Evolutionary conservation across 2,113 vertebrate genomes (phyloP).

Genomic region (Brienomyrus longianalis): DNA sequence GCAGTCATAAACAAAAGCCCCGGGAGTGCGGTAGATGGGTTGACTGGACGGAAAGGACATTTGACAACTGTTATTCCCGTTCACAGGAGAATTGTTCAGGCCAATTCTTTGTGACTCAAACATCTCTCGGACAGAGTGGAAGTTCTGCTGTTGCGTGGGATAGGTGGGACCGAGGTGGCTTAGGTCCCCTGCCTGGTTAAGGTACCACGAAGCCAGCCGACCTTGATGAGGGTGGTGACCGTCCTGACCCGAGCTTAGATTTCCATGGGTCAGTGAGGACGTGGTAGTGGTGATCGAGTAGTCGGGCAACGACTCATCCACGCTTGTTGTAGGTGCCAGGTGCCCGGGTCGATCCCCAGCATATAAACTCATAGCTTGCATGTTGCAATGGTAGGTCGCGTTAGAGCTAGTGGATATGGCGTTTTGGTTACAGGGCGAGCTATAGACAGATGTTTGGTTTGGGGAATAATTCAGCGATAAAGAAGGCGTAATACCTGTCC

Average conservation of each 20-base stretch:
- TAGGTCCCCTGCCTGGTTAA: slow-evolving; percentile 81
- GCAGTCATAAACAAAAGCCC: slow-evolving; percentile 95
- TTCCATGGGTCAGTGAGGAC: slow-evolving; percentile 65
- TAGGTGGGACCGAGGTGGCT: slow-evolving; percentile 77
- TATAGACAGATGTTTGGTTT: slow-evolving; percentile 75
- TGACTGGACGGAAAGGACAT: slow-evolving; percentile 90
- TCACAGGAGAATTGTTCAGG: slow-evolving; percentile 78
- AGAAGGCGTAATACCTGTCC: slow-evolving; percentile 75
- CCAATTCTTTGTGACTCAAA: slow-evolving; percentile 85
- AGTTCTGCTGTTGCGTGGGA: slow-evolving; percentile 84
- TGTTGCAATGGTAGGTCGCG: slow-evolving; percentile 86
- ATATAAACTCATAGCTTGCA: slow-evolving; percentile 93
- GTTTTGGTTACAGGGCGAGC: slow-evolving; percentile 76
- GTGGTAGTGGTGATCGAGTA: slow-evolving; percentile 77
- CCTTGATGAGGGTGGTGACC: slow-evolving; percentile 75
- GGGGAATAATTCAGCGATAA: slow-evolving; percentile 80
- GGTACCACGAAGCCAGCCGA: slow-evolving; percentile 84
- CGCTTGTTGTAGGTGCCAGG: slow-evolving; percentile 60
- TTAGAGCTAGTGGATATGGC: slow-evolving; percentile 68
- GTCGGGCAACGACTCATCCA: slow-evolving; percentile 83
- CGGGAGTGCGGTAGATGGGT: slow-evolving; percentile 85
- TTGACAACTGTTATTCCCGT: slow-evolving; percentile 90
- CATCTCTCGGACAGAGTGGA: slow-evolving; percentile 86
- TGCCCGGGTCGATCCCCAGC: slow-evolving; percentile 71
- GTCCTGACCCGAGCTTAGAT: slow-evolving; percentile 69